Base-by-base conservation (phyloP, 2,888 invertebrate genomes). In the Dynastes tityus region DNA sequence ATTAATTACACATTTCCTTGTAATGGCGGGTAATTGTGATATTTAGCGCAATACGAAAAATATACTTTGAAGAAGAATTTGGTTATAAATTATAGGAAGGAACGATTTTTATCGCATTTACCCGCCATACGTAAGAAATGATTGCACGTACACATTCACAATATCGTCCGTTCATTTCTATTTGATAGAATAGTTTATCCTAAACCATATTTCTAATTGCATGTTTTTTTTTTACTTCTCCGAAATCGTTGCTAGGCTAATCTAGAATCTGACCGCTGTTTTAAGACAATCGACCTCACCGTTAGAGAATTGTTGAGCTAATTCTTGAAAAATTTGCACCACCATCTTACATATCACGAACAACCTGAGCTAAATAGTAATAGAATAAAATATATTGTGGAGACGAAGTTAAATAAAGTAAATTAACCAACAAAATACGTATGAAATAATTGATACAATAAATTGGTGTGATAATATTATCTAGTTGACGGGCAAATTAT, bases 1-100 rank as follows among this genome's bases (percentile, higher is more conserved):
- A 71, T 63, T 76, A 76, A 77, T 76, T 80, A 80, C 40, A 80
- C 37, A 79, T 74, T 77, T 79, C 76, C 22, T 78, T 63, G 65
- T 78, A 70, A 71, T 78, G 76, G 61, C 76, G 78, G 64, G 73
- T 73, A 64, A 51, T 64, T 73, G 64, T 40, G 71, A 73, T 40
- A 13, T 74, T 63, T 73, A n/a, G 13, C 5, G 5, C 6, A 58
- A 45, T 11, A 45, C 8, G 8, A 45, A 37, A 45, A 45, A 45
- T 45, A 8, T 13, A 45, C 61, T 63, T 55, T 49, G 9, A 64
- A 78, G 73, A 71, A 78, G 63, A 78, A 70, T n/a, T 70, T 64
- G 53, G 64, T 61, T 49, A 51, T 49, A 70, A 64, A 73, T 9
- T 53, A 32, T 16, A 71, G 64, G 8, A 64, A 49, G 63, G 77